Percentiles rank a stretch among this genome's conserved stretches.
These are phyloP conservation scores for Strigamia crassipes DNA, from an alignment of 2,888 invertebrate species.

Conservation along the genomic window DNA sequence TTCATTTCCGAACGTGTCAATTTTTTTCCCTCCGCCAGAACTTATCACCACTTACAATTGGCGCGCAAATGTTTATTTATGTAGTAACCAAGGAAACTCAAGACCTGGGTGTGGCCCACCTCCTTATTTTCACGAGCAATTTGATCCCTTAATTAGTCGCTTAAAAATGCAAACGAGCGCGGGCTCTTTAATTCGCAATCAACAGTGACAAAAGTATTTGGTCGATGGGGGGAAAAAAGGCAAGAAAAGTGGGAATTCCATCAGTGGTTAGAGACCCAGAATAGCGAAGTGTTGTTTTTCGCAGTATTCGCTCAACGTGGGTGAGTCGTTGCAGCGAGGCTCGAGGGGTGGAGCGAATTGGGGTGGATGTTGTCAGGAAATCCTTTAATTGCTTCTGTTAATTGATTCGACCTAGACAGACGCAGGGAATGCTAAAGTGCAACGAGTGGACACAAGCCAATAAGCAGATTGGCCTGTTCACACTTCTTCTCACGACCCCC, in stretches of 20 bases:
- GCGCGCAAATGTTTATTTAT: background rate
- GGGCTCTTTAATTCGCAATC: slow-evolving; percentile 35
- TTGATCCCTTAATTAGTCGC: slow-evolving; percentile 38
- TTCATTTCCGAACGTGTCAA: background rate
- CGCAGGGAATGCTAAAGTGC: slow-evolving; percentile 42
- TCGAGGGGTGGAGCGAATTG: slow-evolving; percentile 5
- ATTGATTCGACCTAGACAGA: slow-evolving; percentile 47
- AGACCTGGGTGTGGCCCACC: slow-evolving; percentile 5
- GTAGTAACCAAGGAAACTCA: background rate
- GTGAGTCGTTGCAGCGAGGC: slow-evolving; percentile 20
- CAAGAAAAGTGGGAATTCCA: slow-evolving; percentile 29
- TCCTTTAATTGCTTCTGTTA: slow-evolving; percentile 48
- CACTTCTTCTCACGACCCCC: slow-evolving; percentile 42
- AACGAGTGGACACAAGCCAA: slow-evolving; percentile 42
- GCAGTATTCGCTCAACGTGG: background rate
- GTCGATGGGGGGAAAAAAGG: background rate
- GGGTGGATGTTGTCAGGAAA: slow-evolving; percentile 47
- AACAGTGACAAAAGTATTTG: slow-evolving; percentile 27
- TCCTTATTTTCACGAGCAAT: slow-evolving; percentile 15
- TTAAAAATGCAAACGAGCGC: slow-evolving; percentile 16
- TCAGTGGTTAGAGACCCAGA: background rate
- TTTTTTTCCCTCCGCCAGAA: background rate
- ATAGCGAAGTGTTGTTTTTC: slow-evolving; percentile 21
- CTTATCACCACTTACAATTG: background rate
- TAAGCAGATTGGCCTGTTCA: slow-evolving; percentile 42